phyloP scores from a whole-genome alignment of 2,113 vertebrate genomes.

The Montifringilla adamsi region DNA sequence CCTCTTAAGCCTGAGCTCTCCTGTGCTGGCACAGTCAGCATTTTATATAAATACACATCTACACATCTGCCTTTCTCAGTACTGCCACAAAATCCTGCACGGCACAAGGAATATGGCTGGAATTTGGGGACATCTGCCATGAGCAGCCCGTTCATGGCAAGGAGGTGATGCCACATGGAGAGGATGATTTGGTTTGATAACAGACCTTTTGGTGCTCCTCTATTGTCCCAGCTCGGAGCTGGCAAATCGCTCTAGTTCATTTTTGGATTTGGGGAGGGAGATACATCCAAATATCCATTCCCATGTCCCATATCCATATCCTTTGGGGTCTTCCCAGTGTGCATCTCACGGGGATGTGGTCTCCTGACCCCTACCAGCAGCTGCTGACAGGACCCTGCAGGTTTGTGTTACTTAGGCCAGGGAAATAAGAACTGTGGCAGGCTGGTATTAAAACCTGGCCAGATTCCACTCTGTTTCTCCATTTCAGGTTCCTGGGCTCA shows the following conservation, averaged over 20 bases:
- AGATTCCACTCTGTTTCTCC: rapidly evolving
- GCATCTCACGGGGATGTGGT: neutral
- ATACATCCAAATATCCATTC: neutral
- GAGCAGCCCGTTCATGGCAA: neutral
- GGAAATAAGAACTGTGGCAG: neutral
- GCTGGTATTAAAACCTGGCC: neutral
- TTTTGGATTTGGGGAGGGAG: neutral
- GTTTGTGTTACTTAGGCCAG: neutral
- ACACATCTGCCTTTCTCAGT: neutral
- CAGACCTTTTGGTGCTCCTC: neutral
- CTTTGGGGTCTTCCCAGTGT: neutral
- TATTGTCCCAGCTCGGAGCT: neutral
- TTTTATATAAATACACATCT: neutral
- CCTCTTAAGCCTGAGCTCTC: constrained; percentile 33
- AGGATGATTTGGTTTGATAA: neutral
- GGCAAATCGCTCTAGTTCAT: neutral
- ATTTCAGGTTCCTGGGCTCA: neutral
- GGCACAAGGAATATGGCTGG: neutral
- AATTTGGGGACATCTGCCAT: neutral
- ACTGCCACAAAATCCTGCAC: neutral
- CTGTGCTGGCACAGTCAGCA: neutral
- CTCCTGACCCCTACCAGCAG: neutral
- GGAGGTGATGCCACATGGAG: neutral
- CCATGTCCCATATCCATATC: neutral
- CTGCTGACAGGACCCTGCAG: neutral